Base-by-base conservation (phyloP, 2,113 vertebrate species). In the Dascyllus trimaculatus region DNA sequence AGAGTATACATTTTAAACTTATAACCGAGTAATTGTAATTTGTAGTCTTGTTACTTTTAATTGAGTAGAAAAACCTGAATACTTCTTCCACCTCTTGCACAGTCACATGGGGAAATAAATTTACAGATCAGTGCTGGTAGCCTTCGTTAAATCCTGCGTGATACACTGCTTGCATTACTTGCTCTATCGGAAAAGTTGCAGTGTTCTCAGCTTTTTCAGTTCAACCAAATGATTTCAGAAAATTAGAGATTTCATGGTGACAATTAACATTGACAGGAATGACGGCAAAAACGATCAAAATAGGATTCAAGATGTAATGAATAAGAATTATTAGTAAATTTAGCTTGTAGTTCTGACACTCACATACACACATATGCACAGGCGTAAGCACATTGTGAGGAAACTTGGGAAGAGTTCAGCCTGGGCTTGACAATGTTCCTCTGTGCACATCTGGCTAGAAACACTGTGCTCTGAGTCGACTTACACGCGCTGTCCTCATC, bases 381-480 rank as follows among this genome's bases (percentile, higher is more conserved):
- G 38, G 59, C 53, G 5, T 58, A 52, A 56, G 74, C 46, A 60
- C 54, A 84, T 63, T 62, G 65, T 76, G 72, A 83, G 60, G 74
- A 86, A 80, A 82, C 75, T 57, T 81, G 35, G 80, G 61, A 65
- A 83, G 61, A 54, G 29, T 78, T 82, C 66, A 75, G 65, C 48
- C 43, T 53, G 68, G 53, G 67, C 75, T 64, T 65, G 73, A 92
- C 87, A 90, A 76, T 86, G 86, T 86, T 87, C 80, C 74, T 85
- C 89, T 93, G 89, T 91, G 78, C 83, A 92, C 85, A 94, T 92
- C 88, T 91, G 82, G 84, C 66, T 65, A 63, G 76, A 77, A 89
- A 91, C 53, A 74, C 78, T 75, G 72, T 54, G 78, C 48, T 85
- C 24, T 53, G 74, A 89, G 71, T 71, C 57, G 65, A 85, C 58